Conservation (phyloP, 2,888 invertebrate genomes). For the Cryptops parisi region DNA sequence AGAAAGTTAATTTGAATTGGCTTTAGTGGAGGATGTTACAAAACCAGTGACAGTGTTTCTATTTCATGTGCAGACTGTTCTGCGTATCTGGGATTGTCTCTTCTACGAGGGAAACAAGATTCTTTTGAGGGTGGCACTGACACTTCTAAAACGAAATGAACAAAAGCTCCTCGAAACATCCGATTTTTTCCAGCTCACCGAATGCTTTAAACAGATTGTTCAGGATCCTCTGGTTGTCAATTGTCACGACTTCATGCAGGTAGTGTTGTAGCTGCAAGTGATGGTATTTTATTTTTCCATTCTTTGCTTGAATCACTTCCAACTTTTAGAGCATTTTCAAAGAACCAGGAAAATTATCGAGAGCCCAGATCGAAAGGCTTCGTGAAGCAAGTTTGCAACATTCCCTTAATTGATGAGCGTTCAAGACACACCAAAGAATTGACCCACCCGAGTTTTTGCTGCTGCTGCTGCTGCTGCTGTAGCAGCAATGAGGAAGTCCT, state of each 20-base stretch:
- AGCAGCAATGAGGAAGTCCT: no score
- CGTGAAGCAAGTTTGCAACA: no score
- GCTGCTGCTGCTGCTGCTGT: no score
- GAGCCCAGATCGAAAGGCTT: slow-evolving; percentile 39
- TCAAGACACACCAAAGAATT: no score
- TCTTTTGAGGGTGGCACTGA: slow-evolving; percentile 72
- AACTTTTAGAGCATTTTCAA: slow-evolving; percentile 65
- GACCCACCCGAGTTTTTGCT: no score
- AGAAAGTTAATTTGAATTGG: no score
- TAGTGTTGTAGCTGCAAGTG: no score
- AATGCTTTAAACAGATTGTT: slow-evolving; percentile 66
- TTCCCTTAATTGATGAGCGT: no score
- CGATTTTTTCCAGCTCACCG: slow-evolving; percentile 65
- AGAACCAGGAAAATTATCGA: slow-evolving; percentile 60
- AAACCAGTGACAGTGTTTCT: no score
- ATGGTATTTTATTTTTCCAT: no score
- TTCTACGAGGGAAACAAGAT: slow-evolving; percentile 91
- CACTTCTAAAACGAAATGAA: slow-evolving; percentile 47
- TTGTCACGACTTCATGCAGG: slow-evolving; percentile 81
- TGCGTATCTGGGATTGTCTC: slow-evolving; percentile 89
- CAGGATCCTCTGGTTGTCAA: slow-evolving; percentile 60
- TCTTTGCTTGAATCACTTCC: slow-evolving; percentile 22
- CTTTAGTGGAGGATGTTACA: no score
- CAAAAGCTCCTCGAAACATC: slow-evolving; percentile 51
- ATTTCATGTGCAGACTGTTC: slow-evolving; percentile 49